Percentiles rank a stretch among this genome's conserved stretches.
Evolutionary conservation across 1,140 invertebrate species (phyloP).

Genomic region (Dolichoris vasculosae): DNA sequence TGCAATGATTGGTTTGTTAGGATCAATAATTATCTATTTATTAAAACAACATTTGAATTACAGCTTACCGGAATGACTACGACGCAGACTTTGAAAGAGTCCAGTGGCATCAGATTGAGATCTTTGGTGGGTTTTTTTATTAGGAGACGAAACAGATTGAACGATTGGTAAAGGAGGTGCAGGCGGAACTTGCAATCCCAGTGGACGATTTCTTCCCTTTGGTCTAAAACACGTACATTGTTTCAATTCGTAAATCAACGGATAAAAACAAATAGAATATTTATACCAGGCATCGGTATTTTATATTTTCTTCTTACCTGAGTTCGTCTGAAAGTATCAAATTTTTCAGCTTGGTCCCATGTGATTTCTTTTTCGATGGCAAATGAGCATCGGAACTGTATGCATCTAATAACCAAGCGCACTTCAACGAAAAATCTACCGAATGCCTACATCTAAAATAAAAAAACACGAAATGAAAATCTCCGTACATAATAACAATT

Average conservation of each 20-base stretch:
- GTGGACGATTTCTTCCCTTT: conserved; percentile 69
- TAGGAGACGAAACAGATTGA: conserved; percentile 71
- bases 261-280: conserved; percentile 18
- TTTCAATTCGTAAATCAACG: not conserved
- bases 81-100: conserved; percentile 74
- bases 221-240: conserved; percentile 64
- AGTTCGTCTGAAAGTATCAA: conserved; percentile 92
- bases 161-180: conserved; percentile 65
- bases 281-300: not conserved
- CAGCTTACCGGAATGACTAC: conserved; percentile 71
- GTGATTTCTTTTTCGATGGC: conserved; percentile 87
- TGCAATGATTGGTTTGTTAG: not conserved
- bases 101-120: conserved; percentile 94
- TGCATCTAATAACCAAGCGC: conserved; percentile 96
- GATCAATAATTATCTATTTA: not conserved
- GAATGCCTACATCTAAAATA: conserved; percentile 89
- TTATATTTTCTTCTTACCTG: conserved; percentile 73
- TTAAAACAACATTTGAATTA: not conserved
- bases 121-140: conserved; percentile 86
- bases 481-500: conserved; percentile 22
- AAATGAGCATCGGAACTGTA: conserved; percentile 88
- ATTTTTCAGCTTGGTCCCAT: conserved; percentile 90
- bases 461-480: conserved; percentile 26
- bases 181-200: conserved; percentile 66
- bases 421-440: conserved; percentile 95